A percentile compares a stretch with the other conserved stretches of the same genome.
Conservation (phyloP, 2,113 vertebrate species). For the Tylochromis polylepis region DNA sequence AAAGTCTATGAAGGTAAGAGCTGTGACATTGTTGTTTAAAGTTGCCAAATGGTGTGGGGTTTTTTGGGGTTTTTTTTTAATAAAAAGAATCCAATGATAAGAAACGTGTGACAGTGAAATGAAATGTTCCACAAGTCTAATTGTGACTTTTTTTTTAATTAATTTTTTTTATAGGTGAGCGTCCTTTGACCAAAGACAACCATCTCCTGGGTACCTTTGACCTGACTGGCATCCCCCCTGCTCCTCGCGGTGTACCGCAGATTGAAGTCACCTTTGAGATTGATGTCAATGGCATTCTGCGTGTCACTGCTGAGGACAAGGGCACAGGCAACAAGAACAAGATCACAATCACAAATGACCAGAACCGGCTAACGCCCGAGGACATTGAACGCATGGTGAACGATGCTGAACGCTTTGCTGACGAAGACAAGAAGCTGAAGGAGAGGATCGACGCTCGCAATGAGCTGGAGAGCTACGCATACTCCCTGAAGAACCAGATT, state of each 20-base stretch:
- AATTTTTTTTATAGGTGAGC: conserved; percentile 82
- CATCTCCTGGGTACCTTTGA: conserved; percentile 96
- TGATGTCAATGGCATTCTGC: conserved; percentile 92
- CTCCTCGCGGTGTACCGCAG: conserved; percentile 93
- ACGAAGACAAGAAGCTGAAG: conserved; percentile 94
- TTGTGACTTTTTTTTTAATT: not conserved
- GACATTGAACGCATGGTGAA: conserved; percentile 96
- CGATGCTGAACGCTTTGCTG: conserved; percentile 91
- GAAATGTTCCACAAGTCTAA: not conserved
- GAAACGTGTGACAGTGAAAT: not conserved
- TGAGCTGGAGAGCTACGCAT: conserved; percentile 92
- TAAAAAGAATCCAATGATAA: not conserved
- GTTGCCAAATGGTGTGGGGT: conserved; percentile 29
- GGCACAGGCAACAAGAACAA: conserved; percentile 98
- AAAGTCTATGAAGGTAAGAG: conserved; percentile 94
- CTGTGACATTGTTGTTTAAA: not conserved
- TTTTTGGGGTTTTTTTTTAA: too few relatives aligned
- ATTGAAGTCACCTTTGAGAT: conserved; percentile 98
- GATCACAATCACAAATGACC: conserved; percentile 97
- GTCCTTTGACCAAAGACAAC: conserved; percentile 96
- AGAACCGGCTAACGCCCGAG: conserved; percentile 90
- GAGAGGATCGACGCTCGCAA: conserved; percentile 92
- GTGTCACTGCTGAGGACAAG: conserved; percentile 94
- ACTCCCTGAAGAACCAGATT: conserved; percentile 95
- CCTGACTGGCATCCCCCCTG: conserved; percentile 92